These are phyloP conservation scores for Cettia cetti DNA, from an alignment of 2,113 vertebrate genomes.

Conservation along the genomic window DNA sequence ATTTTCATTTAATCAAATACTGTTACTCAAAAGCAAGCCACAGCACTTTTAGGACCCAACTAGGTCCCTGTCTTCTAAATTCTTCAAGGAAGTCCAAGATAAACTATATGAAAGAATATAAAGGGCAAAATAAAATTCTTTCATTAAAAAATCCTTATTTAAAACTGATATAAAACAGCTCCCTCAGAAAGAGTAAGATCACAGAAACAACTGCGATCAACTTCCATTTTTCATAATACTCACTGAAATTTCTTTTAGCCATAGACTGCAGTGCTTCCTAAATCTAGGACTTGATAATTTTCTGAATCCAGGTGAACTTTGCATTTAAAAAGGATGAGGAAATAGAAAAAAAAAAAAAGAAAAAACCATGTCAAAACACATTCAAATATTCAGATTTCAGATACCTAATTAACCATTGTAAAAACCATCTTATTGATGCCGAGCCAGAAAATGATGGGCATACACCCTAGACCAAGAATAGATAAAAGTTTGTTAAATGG, in stretches of 20 bases:
- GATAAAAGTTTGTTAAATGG: not conserved
- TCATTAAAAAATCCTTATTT: not conserved
- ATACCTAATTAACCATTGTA: not conserved
- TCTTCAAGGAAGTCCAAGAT: not conserved
- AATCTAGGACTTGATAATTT: not conserved
- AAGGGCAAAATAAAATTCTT: not conserved
- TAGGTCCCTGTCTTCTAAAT: not conserved
- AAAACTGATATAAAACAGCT: not conserved
- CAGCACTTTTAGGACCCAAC: not conserved
- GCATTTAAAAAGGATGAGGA: not conserved
- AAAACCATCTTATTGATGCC: not conserved
- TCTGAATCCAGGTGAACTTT: not conserved
- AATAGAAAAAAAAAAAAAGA: not conserved
- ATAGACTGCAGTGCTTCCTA: conserved; percentile 76
- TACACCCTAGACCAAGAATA: not conserved
- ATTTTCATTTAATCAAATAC: not conserved
- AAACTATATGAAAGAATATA: not conserved
- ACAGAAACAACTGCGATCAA: not conserved
- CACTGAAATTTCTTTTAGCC: conserved; percentile 87
- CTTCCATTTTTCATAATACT: conserved; percentile 48
- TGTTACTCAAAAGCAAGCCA: not conserved
- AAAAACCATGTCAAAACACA: not conserved
- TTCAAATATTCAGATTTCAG: not conserved
- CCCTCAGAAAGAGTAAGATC: not conserved
- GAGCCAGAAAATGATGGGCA: not conserved